Evolutionary conservation across 2,797 vertebrate genomes (phyloP), one percentile per base, ranked within the genome.

Genomic region (Arnoldichthys spilopterus): DNA sequence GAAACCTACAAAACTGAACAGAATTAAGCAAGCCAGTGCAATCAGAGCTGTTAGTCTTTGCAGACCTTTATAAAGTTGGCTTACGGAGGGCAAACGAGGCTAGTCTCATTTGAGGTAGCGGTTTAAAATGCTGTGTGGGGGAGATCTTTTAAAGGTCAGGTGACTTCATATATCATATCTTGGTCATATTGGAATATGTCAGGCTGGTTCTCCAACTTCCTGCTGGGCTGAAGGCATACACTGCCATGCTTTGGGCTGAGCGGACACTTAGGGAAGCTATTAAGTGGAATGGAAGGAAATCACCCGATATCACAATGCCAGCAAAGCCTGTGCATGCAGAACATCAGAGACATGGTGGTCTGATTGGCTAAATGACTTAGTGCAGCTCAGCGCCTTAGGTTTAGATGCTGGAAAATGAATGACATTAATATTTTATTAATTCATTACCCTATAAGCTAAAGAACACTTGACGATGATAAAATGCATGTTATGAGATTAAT

Each of bases 101-200:
- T 28, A 16, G 4, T 26, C 13, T 56, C 56, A 9, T 82, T 24
- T 54, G 34, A 85, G 56, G 30, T 13, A n/a, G 11, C 9, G 32
- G 34, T 40, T 64, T 45, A 37, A 43, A n/a, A 47, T 18, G 8
- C 32, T 8, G 45, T 9, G 28, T 53, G 15, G 30, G 8, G 12
- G 15, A 62, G 24, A 69, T 62, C 66, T 51, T 81, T 32, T 43
- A 68, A 76, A 70, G 63, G 76, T 84, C 63, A 61, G 20, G 37
- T 28, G 66, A 76, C 62, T 72, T 28, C 24, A 70, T 71, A 40
- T 74, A 15, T 69, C 63, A 63, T 62, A 64, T 64, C 62, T 13
- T 45, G n/a, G 30, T 56, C 9, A 77, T 43, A 32, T 53, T 51
- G 64, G 63, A 80, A 80, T 51, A 61, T 66, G 62, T 12, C 45